A percentile compares a stretch with the other conserved stretches of the same genome.
Conservation (phyloP, 2,888 invertebrate genomes). For the Taenaris catops region DNA sequence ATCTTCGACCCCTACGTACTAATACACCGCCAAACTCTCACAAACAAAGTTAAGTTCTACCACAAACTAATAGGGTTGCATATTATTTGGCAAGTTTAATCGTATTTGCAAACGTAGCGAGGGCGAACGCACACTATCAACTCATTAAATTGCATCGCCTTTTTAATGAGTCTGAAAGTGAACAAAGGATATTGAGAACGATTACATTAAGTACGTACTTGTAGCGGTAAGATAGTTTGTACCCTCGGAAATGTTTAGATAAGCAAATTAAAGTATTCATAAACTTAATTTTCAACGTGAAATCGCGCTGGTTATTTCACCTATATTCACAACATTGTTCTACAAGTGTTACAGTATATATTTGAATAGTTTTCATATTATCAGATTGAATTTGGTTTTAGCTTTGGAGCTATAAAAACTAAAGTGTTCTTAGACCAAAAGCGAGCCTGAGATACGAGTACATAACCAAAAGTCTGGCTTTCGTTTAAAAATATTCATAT, state of each 20-base stretch:
- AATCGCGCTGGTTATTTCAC: slow-evolving; percentile 9
- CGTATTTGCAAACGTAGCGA: slow-evolving; percentile 74
- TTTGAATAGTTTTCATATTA: no score
- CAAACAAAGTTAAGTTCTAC: slow-evolving; percentile 39
- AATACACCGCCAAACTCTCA: slow-evolving; percentile 40
- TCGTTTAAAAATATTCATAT: no score
- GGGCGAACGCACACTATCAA: slow-evolving; percentile 79
- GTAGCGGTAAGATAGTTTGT: slow-evolving; percentile 60
- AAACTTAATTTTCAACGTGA: slow-evolving; percentile 17
- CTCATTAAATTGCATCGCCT: slow-evolving; percentile 80
- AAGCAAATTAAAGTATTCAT: slow-evolving; percentile 29
- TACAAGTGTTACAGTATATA: no score
- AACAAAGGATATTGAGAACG: slow-evolving; percentile 78
- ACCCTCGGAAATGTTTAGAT: slow-evolving; percentile 43
- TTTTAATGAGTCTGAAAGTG: slow-evolving; percentile 80
- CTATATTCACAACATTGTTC: no score
- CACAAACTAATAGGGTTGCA: slow-evolving; percentile 33
- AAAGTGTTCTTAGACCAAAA: no score
- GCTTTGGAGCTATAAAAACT: no score
- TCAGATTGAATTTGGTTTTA: no score
- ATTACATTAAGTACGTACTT: slow-evolving; percentile 76
- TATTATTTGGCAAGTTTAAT: slow-evolving; percentile 26
- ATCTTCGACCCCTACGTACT: slow-evolving; percentile 79
- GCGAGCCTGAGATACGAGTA: no score
- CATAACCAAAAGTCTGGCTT: no score